Evolutionary conservation across 2,888 invertebrate species (phyloP), one percentile per base, ranked within the genome.

Genomic region (Thera obeliscata): DNA sequence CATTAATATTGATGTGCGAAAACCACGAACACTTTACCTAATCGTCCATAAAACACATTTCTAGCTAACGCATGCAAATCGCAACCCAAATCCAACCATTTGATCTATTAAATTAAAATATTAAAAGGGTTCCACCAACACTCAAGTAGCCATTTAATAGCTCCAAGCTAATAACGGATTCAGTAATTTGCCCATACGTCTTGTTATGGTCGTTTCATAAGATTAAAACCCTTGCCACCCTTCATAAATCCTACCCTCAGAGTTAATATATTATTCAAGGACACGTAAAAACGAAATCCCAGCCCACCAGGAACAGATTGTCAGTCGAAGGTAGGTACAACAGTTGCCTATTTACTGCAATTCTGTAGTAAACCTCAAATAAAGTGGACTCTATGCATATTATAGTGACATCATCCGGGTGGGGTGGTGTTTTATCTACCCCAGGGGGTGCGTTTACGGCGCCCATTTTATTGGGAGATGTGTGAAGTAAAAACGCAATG

Each of bases 161-260:
- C 78, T 87, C 81, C 83, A 84, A 79, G 80, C 88, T 89, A 83
- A 89, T 91, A 91, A 88, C 87, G 83, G 82, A 92, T 91, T 90
- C 90, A 87, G 91, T 91, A 90, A 93, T 93, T 93, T 89, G 86
- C 82, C 88, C 90, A 91, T 91, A 88, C 87, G 87, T 93, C 91
- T 92, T 90, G 89, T 91, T 92, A 92, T 90, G 90, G 91, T 88
- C 89, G 88, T 90, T 89, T 81, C 82, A 78, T 81, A 82, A 91
- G 92, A 93, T 93, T 92, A 93, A 93, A 93, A 88, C 89, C 89
- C 86, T 79, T 76, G 85, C 87, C 86, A 86, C 90, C 92, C 92
- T 88, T 90, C 91, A 90, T 93, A 92, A 92, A 93, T 93, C 88
- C 84, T 82, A 83, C 87, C 89, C 85, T 88, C 87, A 84, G 81